Conservation (phyloP, 2,797 vertebrate genomes). For the Catostomus latipinnis region DNA sequence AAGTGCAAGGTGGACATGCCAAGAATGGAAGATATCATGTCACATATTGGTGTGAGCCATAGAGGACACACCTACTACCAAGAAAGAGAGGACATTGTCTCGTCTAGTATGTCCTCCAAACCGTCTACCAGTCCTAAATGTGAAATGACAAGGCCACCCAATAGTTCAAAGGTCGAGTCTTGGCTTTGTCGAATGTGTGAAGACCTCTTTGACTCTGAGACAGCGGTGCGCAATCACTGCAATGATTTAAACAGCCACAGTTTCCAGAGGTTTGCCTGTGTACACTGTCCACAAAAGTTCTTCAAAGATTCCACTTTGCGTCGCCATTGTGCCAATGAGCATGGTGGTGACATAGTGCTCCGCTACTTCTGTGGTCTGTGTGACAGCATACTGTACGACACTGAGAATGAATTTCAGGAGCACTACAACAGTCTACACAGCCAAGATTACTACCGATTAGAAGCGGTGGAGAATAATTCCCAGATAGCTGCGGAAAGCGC, state of each 20-base stretch:
- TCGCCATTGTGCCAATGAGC: constrained; percentile 87
- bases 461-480: constrained; percentile 62
- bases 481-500: constrained; percentile 24
- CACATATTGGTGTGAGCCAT: constrained; percentile 85
- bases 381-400: constrained; percentile 87
- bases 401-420: constrained; percentile 81
- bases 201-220: constrained; percentile 88
- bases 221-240: constrained; percentile 83
- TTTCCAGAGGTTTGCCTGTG: constrained; percentile 91
- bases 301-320: constrained; percentile 88
- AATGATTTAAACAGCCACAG: constrained; percentile 82
- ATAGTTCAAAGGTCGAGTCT: constrained; percentile 47
- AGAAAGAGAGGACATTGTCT: constrained; percentile 74
- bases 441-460: constrained; percentile 87
- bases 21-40: constrained; percentile 83
- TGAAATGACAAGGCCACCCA: neutral
- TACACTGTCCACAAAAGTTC: constrained; percentile 89
- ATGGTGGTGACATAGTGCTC: constrained; percentile 74
- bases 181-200: constrained; percentile 97
- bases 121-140: constrained; percentile 63
- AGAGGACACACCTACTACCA: constrained; percentile 87
- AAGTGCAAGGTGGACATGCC: constrained; percentile 84
- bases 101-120: constrained; percentile 56
- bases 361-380: constrained; percentile 93
- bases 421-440: constrained; percentile 88